Evolutionary conservation across 2,797 vertebrate genomes (phyloP).

Genomic region (Microcaecilia unicolor): DNA sequence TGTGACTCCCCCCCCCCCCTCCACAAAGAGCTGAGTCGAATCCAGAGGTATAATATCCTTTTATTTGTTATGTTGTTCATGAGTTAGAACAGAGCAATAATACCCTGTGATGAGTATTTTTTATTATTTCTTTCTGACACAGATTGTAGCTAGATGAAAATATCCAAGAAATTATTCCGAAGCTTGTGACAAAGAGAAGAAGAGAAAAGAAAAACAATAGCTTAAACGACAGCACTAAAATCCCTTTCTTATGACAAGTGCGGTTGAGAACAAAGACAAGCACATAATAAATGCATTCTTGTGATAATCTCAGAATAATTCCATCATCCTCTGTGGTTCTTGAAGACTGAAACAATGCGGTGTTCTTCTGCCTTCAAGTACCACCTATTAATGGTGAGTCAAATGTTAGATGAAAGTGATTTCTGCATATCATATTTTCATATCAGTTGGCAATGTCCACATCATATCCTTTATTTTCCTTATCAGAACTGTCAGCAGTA

Average conservation of each 20-base stretch:
- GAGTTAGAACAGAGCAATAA: too few species aligned
- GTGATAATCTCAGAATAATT: slow-evolving; percentile 14
- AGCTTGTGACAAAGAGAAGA: too few species aligned
- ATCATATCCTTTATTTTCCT: slow-evolving; percentile 31
- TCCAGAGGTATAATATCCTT: too few species aligned
- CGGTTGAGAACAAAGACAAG: background rate
- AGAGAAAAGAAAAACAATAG: too few species aligned
- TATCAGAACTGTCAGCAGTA: slow-evolving; percentile 43
- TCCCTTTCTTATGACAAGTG: slow-evolving; percentile 5
- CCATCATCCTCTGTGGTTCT: slow-evolving; percentile 2
- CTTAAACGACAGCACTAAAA: too few species aligned
- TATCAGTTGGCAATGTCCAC: slow-evolving; percentile 37
- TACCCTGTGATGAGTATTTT: too few species aligned
- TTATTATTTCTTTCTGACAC: too few species aligned
- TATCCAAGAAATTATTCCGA: too few species aligned
- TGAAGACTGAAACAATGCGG: slow-evolving; percentile 1
- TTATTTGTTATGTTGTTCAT: too few species aligned
- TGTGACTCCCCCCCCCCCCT: too few species aligned
- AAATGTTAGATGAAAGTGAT: slow-evolving; percentile 12
- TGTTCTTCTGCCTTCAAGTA: slow-evolving; percentile 13
- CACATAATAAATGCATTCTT: slow-evolving; percentile 2
- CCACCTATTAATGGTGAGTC: slow-evolving; percentile 16
- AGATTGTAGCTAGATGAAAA: too few species aligned
- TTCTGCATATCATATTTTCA: slow-evolving; percentile 31
- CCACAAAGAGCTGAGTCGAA: too few species aligned